Evolutionary conservation across 2,797 vertebrate genomes (phyloP).

Genomic region (Myotis daubentonii): DNA sequence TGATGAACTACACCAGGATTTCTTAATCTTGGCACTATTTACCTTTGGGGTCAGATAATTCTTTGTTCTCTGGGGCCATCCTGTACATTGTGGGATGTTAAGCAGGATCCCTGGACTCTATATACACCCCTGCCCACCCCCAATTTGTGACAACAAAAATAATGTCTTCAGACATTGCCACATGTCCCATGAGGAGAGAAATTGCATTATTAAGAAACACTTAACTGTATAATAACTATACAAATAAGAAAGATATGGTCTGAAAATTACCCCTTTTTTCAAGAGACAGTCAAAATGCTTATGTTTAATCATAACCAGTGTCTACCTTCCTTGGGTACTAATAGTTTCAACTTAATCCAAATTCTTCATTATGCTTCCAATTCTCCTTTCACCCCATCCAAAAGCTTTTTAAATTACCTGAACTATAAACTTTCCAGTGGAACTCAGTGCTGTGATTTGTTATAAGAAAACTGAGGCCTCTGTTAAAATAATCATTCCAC

Average conservation of each 20-base stretch:
- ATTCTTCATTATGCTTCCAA: background rate
- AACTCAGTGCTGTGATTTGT: background rate
- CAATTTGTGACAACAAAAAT: background rate
- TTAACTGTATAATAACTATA: background rate
- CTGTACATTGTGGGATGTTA: background rate
- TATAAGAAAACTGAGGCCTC: background rate
- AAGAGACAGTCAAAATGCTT: background rate
- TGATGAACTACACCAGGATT: background rate
- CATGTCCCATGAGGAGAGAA: background rate
- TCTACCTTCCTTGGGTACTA: background rate
- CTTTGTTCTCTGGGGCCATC: background rate
- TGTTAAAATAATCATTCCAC: background rate
- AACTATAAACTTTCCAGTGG: background rate
- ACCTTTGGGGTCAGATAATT: background rate
- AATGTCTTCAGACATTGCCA: background rate
- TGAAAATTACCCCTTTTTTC: background rate
- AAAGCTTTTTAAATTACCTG: background rate
- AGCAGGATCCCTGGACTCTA: background rate
- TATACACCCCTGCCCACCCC: background rate
- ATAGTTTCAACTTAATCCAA: slow-evolving; percentile 23
- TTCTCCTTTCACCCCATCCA: background rate
- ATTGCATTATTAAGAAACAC: background rate
- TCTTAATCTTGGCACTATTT: background rate
- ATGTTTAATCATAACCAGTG: background rate
- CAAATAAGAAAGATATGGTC: background rate